Conservation (phyloP, 2,888 invertebrate species). For the Tipula lateralis region DNA sequence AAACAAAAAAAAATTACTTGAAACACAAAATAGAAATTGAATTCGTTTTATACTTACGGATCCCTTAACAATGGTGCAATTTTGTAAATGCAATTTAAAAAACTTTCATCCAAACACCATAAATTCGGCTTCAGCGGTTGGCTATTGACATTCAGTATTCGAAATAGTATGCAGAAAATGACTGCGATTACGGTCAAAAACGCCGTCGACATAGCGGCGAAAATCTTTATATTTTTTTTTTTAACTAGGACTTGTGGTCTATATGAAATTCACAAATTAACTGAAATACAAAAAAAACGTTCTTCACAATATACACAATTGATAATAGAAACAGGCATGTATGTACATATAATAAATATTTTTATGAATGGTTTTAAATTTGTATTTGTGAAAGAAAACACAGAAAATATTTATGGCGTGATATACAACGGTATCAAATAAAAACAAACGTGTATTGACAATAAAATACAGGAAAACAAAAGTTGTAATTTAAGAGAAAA, state of each 20-base stretch:
- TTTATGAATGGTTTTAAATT: neutral
- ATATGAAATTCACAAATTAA: constrained; percentile 20
- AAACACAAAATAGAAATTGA: constrained; percentile 30
- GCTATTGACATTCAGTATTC: constrained; percentile 79
- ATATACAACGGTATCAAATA: neutral
- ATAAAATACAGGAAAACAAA: constrained; percentile 3
- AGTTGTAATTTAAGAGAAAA: neutral
- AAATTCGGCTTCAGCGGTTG: constrained; percentile 73
- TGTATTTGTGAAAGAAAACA: neutral
- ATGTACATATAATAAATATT: neutral
- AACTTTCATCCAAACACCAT: constrained; percentile 69
- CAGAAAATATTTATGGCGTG: neutral
- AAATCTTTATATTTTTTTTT: neutral
- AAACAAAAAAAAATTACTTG: constrained; percentile 32
- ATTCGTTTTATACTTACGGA: constrained; percentile 63
- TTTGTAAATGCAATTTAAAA: constrained; percentile 72
- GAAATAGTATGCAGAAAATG: constrained; percentile 74
- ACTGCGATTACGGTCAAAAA: constrained; percentile 75
- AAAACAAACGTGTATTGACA: neutral
- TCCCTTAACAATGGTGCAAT: constrained; percentile 73
- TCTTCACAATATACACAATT: neutral
- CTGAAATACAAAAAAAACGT: neutral
- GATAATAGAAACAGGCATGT: neutral
- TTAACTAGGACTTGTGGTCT: neutral
- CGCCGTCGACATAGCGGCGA: constrained; percentile 66